Evolutionary conservation across 2,888 invertebrate species (phyloP).

Genomic region (Panzeria rudis): DNA sequence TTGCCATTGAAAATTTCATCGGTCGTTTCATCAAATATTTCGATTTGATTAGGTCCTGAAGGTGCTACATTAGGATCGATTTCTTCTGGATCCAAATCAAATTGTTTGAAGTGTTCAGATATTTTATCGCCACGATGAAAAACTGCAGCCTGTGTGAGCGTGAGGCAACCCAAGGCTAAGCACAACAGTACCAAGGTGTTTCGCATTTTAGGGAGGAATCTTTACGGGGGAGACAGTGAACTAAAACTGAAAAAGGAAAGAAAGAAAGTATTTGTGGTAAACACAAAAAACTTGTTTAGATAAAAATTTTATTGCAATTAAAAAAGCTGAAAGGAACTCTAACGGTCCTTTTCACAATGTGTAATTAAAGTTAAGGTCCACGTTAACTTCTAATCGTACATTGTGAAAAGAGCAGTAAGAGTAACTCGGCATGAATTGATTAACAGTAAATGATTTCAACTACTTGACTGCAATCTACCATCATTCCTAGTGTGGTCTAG

Average conservation of each 20-base stretch:
- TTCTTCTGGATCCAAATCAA: slow-evolving; percentile 80
- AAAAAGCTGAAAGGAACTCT: no score
- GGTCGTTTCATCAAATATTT: slow-evolving; percentile 65
- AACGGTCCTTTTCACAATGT: no score
- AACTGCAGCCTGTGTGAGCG: slow-evolving; percentile 74
- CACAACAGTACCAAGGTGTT: slow-evolving; percentile 73
- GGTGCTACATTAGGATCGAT: slow-evolving; percentile 83
- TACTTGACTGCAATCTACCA: no score
- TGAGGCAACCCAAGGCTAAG: slow-evolving; percentile 73
- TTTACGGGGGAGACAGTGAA: neutral
- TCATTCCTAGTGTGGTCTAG: no score
- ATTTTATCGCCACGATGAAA: slow-evolving; percentile 80
- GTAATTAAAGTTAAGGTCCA: no score
- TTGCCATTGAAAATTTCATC: slow-evolving; percentile 66
- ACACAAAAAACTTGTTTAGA: neutral
- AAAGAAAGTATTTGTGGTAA: neutral
- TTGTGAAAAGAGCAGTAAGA: no score
- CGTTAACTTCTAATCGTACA: no score
- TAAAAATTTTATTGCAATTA: neutral
- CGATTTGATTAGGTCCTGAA: slow-evolving; percentile 73
- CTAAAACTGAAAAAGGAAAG: slow-evolving; percentile 70
- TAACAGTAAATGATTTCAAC: no score
- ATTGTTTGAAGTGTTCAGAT: slow-evolving; percentile 80
- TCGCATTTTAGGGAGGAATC: slow-evolving; percentile 53
- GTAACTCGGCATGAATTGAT: no score